Evolutionary conservation across 2,797 vertebrate genomes (phyloP).

Genomic region (Sebastolobus altivelis): DNA sequence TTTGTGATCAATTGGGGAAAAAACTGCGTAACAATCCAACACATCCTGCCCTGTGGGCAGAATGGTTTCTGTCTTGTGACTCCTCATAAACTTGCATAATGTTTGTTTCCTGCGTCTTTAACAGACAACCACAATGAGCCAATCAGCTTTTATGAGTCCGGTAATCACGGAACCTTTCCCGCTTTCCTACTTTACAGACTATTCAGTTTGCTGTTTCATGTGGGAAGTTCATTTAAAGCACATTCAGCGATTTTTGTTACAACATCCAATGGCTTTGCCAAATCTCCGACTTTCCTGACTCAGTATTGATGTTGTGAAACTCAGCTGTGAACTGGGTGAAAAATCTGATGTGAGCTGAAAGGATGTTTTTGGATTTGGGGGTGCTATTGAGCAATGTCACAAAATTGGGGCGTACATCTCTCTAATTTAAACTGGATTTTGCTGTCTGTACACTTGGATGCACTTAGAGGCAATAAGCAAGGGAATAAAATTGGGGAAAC

Average conservation of each 20-base stretch:
- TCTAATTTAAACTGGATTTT: neutral
- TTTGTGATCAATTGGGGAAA: constrained; percentile 1
- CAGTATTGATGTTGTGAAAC: neutral
- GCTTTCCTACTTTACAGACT: neutral
- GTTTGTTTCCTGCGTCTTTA: constrained; percentile 43
- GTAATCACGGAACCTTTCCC: constrained; percentile 22
- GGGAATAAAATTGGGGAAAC: neutral
- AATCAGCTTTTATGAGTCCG: constrained; percentile 43
- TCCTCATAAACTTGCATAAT: constrained; percentile 45
- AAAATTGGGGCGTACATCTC: accelerated
- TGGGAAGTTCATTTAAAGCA: constrained; percentile 29
- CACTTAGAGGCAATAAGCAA: neutral
- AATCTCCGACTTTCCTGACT: neutral
- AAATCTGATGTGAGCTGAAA: neutral
- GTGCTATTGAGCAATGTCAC: neutral
- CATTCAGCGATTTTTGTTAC: constrained; percentile 6
- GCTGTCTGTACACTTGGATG: neutral
- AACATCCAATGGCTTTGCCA: neutral
- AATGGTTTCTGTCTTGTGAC: constrained; percentile 11
- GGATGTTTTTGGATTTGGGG: neutral
- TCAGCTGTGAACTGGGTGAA: neutral
- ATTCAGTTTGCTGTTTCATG: constrained; percentile 27
- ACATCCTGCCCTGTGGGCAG: neutral
- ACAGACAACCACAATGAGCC: constrained; percentile 15
- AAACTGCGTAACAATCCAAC: neutral